Conservation (phyloP, 2,888 invertebrate genomes). For the Tanypteryx hageni region DNA sequence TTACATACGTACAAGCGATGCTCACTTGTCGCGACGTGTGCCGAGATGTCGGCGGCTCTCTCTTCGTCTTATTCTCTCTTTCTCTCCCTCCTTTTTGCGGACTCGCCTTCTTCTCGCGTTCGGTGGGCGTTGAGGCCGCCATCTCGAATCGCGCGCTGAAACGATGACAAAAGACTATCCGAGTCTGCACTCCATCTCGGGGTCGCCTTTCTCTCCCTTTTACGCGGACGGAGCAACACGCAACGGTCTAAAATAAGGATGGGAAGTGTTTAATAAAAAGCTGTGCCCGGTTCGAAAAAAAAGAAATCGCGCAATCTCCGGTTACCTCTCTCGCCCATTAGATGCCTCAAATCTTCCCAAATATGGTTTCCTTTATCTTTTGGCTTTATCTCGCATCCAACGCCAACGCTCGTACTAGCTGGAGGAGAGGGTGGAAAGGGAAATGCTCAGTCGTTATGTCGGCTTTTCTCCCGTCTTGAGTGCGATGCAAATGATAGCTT, state of each 20-base stretch:
- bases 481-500: conserved; percentile 15
- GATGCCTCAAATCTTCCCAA: conserved; percentile 29
- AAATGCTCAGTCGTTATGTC: conserved; percentile 13
- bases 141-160: background rate
- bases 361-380: conserved; percentile 2
- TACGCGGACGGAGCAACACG: background rate
- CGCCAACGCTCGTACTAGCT: background rate
- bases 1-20: background rate
- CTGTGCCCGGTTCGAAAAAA: background rate
- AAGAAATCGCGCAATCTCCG: background rate
- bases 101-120: too few relatives aligned
- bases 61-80: too few relatives aligned
- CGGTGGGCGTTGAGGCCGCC: background rate
- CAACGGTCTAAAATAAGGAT: background rate
- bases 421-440: background rate
- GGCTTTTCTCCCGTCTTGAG: background rate
- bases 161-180: background rate
- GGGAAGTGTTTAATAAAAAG: background rate
- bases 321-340: conserved; percentile 6
- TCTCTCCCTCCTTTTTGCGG: too few relatives aligned
- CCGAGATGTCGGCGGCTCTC: background rate
- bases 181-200: background rate
- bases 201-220: background rate
- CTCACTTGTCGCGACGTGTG: background rate
- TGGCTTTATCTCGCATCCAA: background rate